Evolutionary conservation across 2,797 vertebrate genomes (phyloP), one percentile per base, ranked within the genome.

Genomic region (Mico argentatus): DNA sequence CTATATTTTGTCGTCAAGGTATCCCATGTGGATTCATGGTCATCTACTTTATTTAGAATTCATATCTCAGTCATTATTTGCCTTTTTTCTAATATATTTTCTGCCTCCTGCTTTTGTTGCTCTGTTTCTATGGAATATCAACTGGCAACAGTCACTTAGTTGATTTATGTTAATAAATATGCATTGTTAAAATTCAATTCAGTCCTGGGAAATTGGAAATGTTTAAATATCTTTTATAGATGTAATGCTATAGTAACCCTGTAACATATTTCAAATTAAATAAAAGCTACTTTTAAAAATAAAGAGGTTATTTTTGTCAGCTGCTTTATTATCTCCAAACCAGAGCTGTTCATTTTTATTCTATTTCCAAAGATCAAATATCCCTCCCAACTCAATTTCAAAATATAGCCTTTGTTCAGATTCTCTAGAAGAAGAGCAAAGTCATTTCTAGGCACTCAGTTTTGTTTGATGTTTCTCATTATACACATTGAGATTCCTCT

Each of bases 401-500:
- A 96, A 96, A 87, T 83, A 55, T 11, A 88, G 36, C 80, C 90
- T 88, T 36, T 41, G 61, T 89, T 95, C 79, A 91, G 70, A 95
- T 61, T 95, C 64, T 96, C 48, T 92, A 92, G 67, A 96, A 86
- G 0, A 84, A 96, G 96, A 95, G 36, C 76, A 96, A 88, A 95
- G 90, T 96, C 81, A 70, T 94, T 98, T 97, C 73, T 93, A 95
- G 82, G 64, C 75, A 80, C 82, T 92, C 79, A 67, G 30, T 90
- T 96, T 88, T 95, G 95, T 97, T 96, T 96, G 76, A 70, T 95
- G 13, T 4, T 61, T 93, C 96, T 87, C 82, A 90, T 88, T 85
- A 79, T 86, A 52, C 94, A 95, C 96, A 57, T 50, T 93, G 77
- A 75, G 52, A 94, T 75, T 88, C 41, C 72, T 97, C 93, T 94